A percentile compares a stretch with the other conserved stretches of the same genome.
These are phyloP conservation scores for Simalia tracyae DNA, from an alignment of 2,797 vertebrate species.

Conservation along the genomic window DNA sequence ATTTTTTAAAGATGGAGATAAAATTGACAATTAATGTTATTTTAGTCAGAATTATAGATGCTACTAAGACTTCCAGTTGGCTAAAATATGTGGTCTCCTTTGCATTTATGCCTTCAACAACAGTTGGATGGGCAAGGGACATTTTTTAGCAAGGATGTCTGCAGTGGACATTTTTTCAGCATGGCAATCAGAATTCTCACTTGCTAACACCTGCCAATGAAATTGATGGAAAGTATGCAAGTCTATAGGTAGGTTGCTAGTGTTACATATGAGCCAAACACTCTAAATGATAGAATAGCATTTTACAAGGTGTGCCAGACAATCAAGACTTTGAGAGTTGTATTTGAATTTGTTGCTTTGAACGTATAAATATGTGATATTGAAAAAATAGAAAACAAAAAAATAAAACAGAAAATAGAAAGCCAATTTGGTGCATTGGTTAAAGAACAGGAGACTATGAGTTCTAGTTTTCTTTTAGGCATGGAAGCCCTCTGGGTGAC, in stretches of 20 bases:
- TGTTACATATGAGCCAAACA: neutral
- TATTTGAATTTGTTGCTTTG: neutral
- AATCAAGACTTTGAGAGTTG: neutral
- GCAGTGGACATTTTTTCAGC: neutral
- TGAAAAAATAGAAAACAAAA: neutral
- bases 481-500: too few relatives aligned
- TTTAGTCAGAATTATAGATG: neutral
- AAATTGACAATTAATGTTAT: neutral
- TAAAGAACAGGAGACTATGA: too few relatives aligned
- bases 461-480: too few relatives aligned
- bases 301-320: neutral
- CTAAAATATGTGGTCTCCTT: neutral
- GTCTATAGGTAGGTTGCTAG: neutral
- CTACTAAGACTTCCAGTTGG: neutral
- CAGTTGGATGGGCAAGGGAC: neutral
- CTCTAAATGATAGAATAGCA: neutral
- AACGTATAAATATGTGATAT: neutral
- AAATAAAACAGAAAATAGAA: neutral
- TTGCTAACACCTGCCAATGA: neutral
- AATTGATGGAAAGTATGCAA: neutral
- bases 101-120: neutral
- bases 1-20: neutral
- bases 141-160: neutral
- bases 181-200: neutral
- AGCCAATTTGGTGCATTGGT: too few relatives aligned